phyloP scores from a whole-genome alignment of 2,888 invertebrate species.

The Drosophila ochracea region DNA sequence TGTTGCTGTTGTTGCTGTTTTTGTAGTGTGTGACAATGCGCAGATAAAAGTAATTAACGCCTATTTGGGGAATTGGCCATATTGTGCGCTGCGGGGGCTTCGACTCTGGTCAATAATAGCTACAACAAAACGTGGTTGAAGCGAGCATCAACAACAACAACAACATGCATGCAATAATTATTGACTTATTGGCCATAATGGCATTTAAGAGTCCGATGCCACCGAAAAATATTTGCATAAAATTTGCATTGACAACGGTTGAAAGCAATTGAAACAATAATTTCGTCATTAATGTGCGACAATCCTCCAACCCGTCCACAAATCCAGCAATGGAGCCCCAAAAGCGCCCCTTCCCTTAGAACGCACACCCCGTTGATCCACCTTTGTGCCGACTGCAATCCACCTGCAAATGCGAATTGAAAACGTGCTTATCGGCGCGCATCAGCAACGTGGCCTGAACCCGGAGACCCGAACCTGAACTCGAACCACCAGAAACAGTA shows the following conservation, averaged over 20 bases:
- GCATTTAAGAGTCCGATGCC: constrained; percentile 64
- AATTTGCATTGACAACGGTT: constrained; percentile 82
- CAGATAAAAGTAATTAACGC: constrained; percentile 82
- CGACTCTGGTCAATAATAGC: constrained; percentile 29
- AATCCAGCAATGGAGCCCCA: neutral
- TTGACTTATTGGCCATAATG: constrained; percentile 81
- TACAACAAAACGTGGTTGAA: constrained; percentile 27
- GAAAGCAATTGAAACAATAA: constrained; percentile 82
- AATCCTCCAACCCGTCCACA: constrained; percentile 37
- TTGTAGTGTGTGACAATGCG: constrained; percentile 53
- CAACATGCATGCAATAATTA: constrained; percentile 64
- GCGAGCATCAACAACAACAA: constrained; percentile 23
- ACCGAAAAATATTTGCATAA: constrained; percentile 76
- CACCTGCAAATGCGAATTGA: constrained; percentile 71
- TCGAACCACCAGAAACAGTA: constrained; percentile 7
- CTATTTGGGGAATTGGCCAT: constrained; percentile 63
- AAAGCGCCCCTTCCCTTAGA: neutral
- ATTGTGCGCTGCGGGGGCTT: constrained; percentile 3
- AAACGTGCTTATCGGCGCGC: constrained; percentile 79
- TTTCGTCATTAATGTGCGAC: constrained; percentile 81
- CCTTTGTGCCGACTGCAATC: constrained; percentile 6
- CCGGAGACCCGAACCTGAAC: constrained; percentile 19
- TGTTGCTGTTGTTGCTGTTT: constrained; percentile 24
- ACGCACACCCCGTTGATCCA: neutral
- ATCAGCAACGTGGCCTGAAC: constrained; percentile 64